Conservation (phyloP, 2,113 vertebrate species). For the Centropus bengalensis region DNA sequence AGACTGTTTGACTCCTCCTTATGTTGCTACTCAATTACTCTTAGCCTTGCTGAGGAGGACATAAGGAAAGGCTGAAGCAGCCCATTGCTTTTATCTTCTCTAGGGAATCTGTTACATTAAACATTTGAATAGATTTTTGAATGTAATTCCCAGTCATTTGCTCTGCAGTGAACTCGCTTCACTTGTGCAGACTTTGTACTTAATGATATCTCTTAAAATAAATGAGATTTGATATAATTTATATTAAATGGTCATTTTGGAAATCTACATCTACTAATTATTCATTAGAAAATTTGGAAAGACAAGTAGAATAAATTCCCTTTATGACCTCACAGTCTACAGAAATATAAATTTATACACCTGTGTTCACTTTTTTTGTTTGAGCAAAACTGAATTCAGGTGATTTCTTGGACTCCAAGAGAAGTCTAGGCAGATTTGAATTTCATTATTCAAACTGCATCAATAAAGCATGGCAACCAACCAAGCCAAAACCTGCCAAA, state of each 20-base stretch:
- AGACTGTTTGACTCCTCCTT: constrained; percentile 10
- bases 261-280: constrained; percentile 54
- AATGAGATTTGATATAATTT: constrained; percentile 61
- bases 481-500: not conserved
- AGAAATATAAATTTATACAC: not conserved
- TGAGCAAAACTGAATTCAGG: not conserved
- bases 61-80: constrained; percentile 43
- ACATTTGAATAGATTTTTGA: constrained; percentile 64
- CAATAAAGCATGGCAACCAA: not conserved
- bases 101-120: constrained; percentile 59
- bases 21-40: constrained; percentile 4
- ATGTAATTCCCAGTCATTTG: constrained; percentile 57
- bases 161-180: constrained; percentile 59
- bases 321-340: not conserved
- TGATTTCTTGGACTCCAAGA: not conserved
- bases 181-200: constrained; percentile 56
- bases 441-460: not conserved
- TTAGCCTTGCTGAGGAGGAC: constrained; percentile 38
- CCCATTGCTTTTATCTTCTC: constrained; percentile 43
- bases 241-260: constrained; percentile 43
- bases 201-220: constrained; percentile 67
- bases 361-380: not conserved
- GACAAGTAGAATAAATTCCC: constrained; percentile 2
- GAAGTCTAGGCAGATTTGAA: not conserved
- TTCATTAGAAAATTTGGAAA: constrained; percentile 42